Percentiles rank a stretch among this genome's conserved stretches.
phyloP scores from a whole-genome alignment of 2,797 vertebrate species.

The Helarctos malayanus region DNA sequence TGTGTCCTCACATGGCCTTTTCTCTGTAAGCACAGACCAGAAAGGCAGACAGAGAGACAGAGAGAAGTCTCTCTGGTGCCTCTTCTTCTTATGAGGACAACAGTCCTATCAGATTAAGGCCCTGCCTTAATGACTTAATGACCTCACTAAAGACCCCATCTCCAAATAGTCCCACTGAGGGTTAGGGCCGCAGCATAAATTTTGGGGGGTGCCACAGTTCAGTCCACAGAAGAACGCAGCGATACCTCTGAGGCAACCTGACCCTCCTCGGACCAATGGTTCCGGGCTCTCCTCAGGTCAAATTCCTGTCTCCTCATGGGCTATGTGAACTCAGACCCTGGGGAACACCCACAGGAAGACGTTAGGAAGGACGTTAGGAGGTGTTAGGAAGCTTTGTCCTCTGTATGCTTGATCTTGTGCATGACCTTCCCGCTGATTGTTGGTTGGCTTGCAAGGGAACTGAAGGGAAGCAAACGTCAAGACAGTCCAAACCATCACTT shows the following conservation, averaged over 20 bases:
- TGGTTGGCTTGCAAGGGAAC: neutral
- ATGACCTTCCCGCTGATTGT: neutral
- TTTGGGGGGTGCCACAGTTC: neutral
- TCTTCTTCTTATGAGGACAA: neutral
- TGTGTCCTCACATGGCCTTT: neutral
- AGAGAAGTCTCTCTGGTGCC: neutral
- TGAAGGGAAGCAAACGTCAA: neutral
- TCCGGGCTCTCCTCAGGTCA: neutral
- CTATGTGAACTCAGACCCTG: neutral
- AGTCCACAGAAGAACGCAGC: neutral
- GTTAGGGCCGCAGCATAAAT: neutral
- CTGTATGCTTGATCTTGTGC: neutral
- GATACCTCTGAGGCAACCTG: neutral
- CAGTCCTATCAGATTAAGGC: neutral
- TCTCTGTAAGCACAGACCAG: neutral
- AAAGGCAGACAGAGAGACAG: neutral
- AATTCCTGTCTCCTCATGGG: neutral
- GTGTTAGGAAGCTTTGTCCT: neutral
- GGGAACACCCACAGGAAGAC: neutral
- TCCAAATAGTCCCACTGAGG: neutral
- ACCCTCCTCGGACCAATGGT: neutral
- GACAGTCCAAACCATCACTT: neutral
- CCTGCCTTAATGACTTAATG: neutral
- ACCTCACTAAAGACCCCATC: neutral
- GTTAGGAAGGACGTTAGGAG: too few relatives aligned